A percentile compares a stretch with the other conserved stretches of the same genome.
Evolutionary conservation across 1,140 invertebrate genomes (phyloP).

Genomic region (Orchesella cincta): DNA sequence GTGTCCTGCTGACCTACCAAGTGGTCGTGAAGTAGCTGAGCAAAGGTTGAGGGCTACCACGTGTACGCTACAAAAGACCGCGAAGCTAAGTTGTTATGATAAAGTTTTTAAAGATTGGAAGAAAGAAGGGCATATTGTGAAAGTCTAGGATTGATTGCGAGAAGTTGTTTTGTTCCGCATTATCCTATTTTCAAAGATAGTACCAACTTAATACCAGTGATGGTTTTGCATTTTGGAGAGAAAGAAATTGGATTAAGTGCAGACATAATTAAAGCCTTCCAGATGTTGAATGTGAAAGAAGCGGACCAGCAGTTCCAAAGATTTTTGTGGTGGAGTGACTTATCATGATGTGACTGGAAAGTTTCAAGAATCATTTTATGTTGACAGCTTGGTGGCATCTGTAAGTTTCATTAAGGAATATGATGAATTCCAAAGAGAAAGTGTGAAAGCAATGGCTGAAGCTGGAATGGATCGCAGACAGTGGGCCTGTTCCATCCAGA

Average conservation of each 20-base stretch:
- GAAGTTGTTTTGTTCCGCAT: background rate
- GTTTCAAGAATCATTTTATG: slow-evolving; percentile 4
- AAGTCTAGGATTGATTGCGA: slow-evolving; percentile 15
- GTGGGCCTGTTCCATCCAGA: background rate
- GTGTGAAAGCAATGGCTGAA: background rate
- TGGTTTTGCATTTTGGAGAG: slow-evolving; percentile 13
- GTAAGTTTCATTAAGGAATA: background rate
- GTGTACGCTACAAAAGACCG: background rate
- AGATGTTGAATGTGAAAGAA: background rate
- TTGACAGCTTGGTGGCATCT: slow-evolving; percentile 18
- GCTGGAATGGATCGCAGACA: background rate
- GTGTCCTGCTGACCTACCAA: background rate
- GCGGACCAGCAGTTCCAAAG: background rate
- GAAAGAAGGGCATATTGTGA: slow-evolving; percentile 36
- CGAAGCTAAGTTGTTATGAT: slow-evolving; percentile 21
- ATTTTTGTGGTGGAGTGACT: slow-evolving; percentile 27
- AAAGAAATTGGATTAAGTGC: slow-evolving; percentile 5
- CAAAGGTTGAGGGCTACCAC: background rate
- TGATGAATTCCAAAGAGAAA: background rate
- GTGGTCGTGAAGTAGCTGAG: background rate
- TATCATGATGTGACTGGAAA: slow-evolving; percentile 30
- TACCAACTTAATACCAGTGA: slow-evolving; percentile 28
- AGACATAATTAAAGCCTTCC: slow-evolving; percentile 35
- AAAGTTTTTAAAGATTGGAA: slow-evolving; percentile 41
- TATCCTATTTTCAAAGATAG: background rate